Evolutionary conservation across 2,888 invertebrate genomes (phyloP).

Genomic region (Protodeltote pygarga): DNA sequence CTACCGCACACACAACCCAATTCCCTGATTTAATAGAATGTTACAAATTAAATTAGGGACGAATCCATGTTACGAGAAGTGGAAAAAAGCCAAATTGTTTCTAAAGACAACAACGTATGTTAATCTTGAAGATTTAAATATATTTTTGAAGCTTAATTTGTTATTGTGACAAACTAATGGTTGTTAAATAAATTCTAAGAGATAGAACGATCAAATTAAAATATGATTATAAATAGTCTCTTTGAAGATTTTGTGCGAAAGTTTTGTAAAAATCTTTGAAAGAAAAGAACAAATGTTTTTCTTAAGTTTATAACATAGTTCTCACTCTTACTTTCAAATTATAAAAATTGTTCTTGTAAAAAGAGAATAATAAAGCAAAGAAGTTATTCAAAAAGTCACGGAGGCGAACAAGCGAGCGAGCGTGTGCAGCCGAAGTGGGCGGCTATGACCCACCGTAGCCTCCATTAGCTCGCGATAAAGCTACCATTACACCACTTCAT

Average conservation of each 20-base stretch:
- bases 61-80: conserved; percentile 24
- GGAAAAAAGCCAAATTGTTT: conserved; percentile 34
- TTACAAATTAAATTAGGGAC: conserved; percentile 33
- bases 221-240: conserved; percentile 6
- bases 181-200: conserved; percentile 11
- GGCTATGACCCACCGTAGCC: conserved; percentile 54
- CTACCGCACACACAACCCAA: conserved; percentile 15
- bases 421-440: conserved; percentile 52
- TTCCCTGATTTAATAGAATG: conserved; percentile 28
- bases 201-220: conserved; percentile 11
- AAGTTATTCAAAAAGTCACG: conserved; percentile 19
- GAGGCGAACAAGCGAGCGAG: conserved; percentile 22
- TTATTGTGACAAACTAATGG: conserved; percentile 34
- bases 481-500: conserved; percentile 74
- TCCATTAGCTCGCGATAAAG: conserved; percentile 73
- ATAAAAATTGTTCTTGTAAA: conserved; percentile 1
- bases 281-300: conserved; percentile 14
- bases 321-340: not conserved
- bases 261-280: conserved; percentile 1
- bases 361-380: conserved; percentile 3
- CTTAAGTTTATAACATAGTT: not conserved
- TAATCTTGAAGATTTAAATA: conserved; percentile 23
- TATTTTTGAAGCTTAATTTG: conserved; percentile 21
- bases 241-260: conserved; percentile 2
- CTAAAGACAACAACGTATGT: conserved; percentile 20